phyloP scores from a whole-genome alignment of 2,888 invertebrate genomes.

The Cantharis rustica region DNA sequence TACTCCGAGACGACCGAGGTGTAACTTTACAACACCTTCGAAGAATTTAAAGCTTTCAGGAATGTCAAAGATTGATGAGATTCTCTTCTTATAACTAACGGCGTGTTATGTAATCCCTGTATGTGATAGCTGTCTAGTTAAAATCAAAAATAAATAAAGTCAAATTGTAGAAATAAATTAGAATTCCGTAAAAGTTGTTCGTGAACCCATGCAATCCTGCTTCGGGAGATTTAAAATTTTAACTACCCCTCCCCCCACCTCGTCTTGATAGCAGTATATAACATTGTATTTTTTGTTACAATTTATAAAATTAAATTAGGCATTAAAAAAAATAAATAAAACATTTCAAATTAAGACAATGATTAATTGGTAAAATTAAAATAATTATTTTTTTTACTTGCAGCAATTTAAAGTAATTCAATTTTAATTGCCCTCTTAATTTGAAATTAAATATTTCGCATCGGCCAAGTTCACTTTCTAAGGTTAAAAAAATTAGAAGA shows the following conservation, averaged over 20 bases:
- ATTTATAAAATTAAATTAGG: too few relatives aligned
- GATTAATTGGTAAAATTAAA: neutral
- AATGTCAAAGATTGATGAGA: conserved; percentile 19
- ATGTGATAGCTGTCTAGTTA: neutral
- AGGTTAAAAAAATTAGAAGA: neutral
- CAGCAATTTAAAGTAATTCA: neutral
- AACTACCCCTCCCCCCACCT: too few relatives aligned
- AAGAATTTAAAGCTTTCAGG: conserved; percentile 10
- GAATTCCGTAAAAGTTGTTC: neutral
- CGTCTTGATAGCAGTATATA: too few relatives aligned
- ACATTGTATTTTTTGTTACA: too few relatives aligned
- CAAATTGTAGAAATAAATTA: neutral
- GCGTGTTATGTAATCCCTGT: conserved; percentile 14
- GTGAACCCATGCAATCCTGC: neutral
- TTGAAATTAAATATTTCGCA: neutral
- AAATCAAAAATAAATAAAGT: conserved; percentile 11
- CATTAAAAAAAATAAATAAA: neutral
- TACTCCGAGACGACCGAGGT: neutral
- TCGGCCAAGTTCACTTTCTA: neutral
- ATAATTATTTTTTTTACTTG: neutral
- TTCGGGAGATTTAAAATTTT: too few relatives aligned
- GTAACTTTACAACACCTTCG: neutral
- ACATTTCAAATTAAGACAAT: neutral
- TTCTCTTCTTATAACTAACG: conserved; percentile 14
- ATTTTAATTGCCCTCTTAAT: neutral